These are phyloP conservation scores for Acronicta psi DNA, from an alignment of 2,888 invertebrate genomes.

Conservation along the genomic window DNA sequence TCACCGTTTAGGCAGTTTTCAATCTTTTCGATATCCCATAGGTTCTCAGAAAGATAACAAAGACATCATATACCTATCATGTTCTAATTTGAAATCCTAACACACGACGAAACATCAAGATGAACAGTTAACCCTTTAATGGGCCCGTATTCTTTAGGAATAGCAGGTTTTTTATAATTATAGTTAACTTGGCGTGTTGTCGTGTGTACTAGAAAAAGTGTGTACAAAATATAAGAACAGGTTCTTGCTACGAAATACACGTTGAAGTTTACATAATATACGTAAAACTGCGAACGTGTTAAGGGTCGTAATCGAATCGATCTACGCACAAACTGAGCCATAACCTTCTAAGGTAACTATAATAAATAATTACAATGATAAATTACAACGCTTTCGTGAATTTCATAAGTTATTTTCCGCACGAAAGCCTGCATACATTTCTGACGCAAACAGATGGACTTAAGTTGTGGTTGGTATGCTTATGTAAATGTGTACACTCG, in stretches of 20 bases:
- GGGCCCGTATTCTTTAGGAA: too few relatives aligned
- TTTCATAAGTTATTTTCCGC: slow-evolving; percentile 50
- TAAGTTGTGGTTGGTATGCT: slow-evolving; percentile 29
- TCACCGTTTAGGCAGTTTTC: neutral
- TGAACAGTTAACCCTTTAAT: too few relatives aligned
- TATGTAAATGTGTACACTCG: slow-evolving; percentile 26
- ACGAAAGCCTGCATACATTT: slow-evolving; percentile 42
- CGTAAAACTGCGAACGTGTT: slow-evolving; percentile 25
- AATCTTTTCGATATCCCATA: neutral
- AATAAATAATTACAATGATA: slow-evolving; percentile 55
- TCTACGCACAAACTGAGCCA: slow-evolving; percentile 35
- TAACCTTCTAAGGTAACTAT: slow-evolving; percentile 35
- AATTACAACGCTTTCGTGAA: slow-evolving; percentile 45
- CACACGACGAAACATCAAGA: too few relatives aligned
- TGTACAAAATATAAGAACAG: slow-evolving; percentile 15
- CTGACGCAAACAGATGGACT: slow-evolving; percentile 51
- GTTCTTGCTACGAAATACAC: slow-evolving; percentile 10
- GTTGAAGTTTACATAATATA: slow-evolving; percentile 20
- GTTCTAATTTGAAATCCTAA: too few relatives aligned
- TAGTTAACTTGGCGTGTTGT: too few relatives aligned
- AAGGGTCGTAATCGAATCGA: slow-evolving; percentile 36
- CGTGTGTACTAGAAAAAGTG: slow-evolving; percentile 16
- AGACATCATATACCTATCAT: too few relatives aligned
- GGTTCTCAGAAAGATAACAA: too few relatives aligned
- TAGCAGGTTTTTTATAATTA: too few relatives aligned